A percentile compares a stretch with the other conserved stretches of the same genome.
Conservation (phyloP, 1,140 invertebrate species). For the Nasonia giraulti region DNA sequence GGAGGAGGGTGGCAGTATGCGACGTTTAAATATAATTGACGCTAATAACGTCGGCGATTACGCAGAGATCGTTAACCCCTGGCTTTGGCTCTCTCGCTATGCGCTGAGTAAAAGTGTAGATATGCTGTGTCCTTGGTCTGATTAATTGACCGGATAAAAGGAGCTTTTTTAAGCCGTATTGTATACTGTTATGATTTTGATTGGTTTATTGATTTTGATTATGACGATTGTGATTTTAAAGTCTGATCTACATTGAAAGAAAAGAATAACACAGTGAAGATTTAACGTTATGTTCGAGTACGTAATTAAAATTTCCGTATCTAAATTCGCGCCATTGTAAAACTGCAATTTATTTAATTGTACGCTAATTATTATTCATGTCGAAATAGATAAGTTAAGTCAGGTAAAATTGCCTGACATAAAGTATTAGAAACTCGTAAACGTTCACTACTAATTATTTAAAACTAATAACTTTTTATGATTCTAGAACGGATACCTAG, state of each 20-base stretch:
- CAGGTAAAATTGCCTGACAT: not conserved
- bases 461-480: constrained; percentile 7
- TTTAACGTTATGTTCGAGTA: not conserved
- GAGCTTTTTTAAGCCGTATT: not conserved
- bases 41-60: not conserved
- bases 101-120: not conserved
- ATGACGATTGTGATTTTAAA: not conserved
- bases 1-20: not conserved
- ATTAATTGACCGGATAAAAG: not conserved
- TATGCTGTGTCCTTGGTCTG: not conserved
- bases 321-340: too few relatives aligned
- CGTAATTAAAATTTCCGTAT: not conserved
- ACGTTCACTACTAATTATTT: not conserved
- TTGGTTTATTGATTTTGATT: too few relatives aligned
- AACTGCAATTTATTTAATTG: not conserved
- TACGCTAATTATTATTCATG: not conserved
- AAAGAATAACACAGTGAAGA: too few relatives aligned
- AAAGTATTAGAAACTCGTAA: too few relatives aligned
- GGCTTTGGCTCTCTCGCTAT: not conserved
- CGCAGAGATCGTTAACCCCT: not conserved
- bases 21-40: not conserved
- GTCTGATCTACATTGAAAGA: not conserved
- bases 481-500: constrained; percentile 68
- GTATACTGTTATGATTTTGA: too few relatives aligned
- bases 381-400: not conserved